Evolutionary conservation across 2,797 vertebrate species (phyloP), one percentile per base, ranked within the genome.

Genomic region (Chanos chanos): DNA sequence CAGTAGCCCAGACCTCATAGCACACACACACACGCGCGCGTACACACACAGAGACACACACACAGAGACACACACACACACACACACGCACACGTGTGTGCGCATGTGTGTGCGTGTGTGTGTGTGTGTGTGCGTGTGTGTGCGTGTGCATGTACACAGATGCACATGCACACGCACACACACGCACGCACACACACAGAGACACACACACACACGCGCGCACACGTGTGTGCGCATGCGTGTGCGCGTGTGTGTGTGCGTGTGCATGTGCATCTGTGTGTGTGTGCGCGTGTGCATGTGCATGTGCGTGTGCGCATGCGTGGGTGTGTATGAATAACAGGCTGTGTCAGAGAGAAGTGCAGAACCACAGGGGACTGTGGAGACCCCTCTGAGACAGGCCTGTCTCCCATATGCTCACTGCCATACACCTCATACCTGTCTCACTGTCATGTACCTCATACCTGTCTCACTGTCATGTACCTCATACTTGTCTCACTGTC

Each of bases 1-100:
- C 63, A 30, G 10, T 85, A 85, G 90, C 87, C 89, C 84, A 87
- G 88, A 84, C 90, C 87, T 88, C n/a, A 59, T 57, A 68, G 27
- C 43, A 47, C 56, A 57, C 57, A 58, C 48, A 47, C 55, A 60
- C 61, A 60, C 5, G 41, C 57, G 50, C 30, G 13, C 50, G 61
- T 34, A 43, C 44, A 65, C 64, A 59, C 54, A 54, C 43, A 49
- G 57, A 67, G 34, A 44, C 55, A 19, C 10, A 54, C 25, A 28
- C 44, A 47, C 10, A 36, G 34, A 36, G 34, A 3, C 1, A 15
- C n/a, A 36, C 3, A 15, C 34, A 18, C 16, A 2, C 16, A 4
- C n/a, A 1, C 5, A 7, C 37, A 8, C 56, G 36, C 37, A 40
- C 5, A 39, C 10, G 22, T 55, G 61, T 33, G 22, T 66, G 36